A percentile compares a stretch with the other conserved stretches of the same genome.
phyloP scores from a whole-genome alignment of 2,113 vertebrate species.

The Phyllostomus discolor region DNA sequence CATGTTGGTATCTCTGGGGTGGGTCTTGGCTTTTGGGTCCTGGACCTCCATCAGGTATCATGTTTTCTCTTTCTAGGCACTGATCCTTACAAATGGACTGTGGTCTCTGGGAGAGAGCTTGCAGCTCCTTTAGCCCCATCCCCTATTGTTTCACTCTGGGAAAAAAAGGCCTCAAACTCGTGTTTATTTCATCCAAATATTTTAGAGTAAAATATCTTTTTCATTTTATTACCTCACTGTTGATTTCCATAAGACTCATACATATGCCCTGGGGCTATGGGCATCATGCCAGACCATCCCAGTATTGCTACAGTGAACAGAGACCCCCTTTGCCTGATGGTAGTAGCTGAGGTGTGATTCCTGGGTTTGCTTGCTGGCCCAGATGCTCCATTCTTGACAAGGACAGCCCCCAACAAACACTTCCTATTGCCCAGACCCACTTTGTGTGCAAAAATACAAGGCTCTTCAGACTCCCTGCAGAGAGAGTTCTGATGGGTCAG shows the following conservation, averaged over 20 bases:
- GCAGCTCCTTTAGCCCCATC: not conserved
- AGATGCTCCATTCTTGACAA: not conserved
- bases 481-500: not conserved
- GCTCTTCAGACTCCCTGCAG: not conserved
- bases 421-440: not conserved
- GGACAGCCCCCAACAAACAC: no score
- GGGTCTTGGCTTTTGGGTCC: not conserved
- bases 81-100: not conserved
- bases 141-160: not conserved
- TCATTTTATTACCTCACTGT: not conserved
- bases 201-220: not conserved
- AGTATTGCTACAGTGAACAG: not conserved
- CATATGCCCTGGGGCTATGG: rapidly evolving
- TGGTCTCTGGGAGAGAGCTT: not conserved
- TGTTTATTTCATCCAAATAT: not conserved
- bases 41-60: not conserved
- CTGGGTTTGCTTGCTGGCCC: not conserved
- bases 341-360: not conserved
- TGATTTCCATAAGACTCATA: not conserved
- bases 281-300: not conserved
- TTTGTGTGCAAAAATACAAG: not conserved
- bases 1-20: not conserved
- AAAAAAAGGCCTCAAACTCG: not conserved
- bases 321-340: rapidly evolving
- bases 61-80: not conserved